phyloP scores from a whole-genome alignment of 2,797 vertebrate species.

The Carcharodon carcharias region DNA sequence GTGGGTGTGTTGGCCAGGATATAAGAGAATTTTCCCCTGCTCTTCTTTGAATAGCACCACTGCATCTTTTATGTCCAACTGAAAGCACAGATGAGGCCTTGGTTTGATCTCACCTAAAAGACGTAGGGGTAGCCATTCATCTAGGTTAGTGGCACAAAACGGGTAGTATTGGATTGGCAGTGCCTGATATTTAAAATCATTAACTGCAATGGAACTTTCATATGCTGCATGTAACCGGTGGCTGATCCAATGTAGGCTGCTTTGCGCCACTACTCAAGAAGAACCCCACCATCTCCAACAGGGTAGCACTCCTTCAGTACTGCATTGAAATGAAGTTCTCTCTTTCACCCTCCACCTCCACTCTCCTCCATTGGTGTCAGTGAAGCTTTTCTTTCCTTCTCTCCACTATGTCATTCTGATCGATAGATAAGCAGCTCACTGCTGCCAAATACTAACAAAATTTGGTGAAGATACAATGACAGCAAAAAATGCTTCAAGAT shows the following conservation, averaged over 20 bases:
- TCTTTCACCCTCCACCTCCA: background rate
- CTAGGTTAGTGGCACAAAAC: background rate
- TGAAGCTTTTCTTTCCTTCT: background rate
- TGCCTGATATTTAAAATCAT: background rate
- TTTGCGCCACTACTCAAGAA: background rate
- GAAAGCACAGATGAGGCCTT: background rate
- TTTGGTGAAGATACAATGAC: background rate
- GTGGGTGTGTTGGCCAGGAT: no score
- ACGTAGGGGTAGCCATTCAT: background rate
- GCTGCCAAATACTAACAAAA: background rate
- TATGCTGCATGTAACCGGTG: background rate
- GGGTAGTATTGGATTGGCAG: no score
- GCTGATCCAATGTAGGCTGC: background rate
- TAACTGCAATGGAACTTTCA: background rate
- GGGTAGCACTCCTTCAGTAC: background rate
- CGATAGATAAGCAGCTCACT: background rate
- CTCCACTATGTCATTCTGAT: background rate
- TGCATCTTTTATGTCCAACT: background rate
- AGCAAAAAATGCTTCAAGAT: background rate
- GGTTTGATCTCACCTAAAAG: background rate
- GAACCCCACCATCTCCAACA: background rate
- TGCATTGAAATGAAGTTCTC: background rate
- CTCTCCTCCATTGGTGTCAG: background rate
- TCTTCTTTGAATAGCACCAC: background rate
- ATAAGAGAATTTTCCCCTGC: background rate